Base-by-base conservation (phyloP, 2,113 vertebrate species). In the Gallinago undulata region DNA sequence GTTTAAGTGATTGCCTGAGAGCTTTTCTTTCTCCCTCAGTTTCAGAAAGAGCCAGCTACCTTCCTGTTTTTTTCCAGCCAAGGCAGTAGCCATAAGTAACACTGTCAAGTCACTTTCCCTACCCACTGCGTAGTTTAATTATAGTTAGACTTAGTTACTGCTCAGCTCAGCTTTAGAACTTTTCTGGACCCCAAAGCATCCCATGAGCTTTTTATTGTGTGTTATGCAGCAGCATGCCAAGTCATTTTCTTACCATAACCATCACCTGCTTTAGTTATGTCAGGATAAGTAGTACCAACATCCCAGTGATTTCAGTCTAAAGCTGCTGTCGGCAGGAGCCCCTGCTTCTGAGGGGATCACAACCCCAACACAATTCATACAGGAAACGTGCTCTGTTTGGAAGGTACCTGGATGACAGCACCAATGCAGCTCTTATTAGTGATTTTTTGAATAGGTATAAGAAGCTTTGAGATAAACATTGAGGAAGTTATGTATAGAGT, bases 401-500 rank as follows among this genome's bases (percentile, higher is more conserved):
- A 53, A 50, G 5, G 56, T 43, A 35, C 31, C 30, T 41, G 18
- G 5, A 17, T 30, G 11, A 28, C 27, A 87, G 24, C 11, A 70
- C 9, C 5, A 30, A 11, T 37, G 47, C 19, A 48, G n/a, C 17
- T 39, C 31, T 45, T 73, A 14, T 18, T 5, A 59, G 5, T 33
- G 6, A 3, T 6, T 67, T 86, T 76, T 19, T 16, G 13, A 48
- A 37, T 2, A 57, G 6, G 0, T 1, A 1, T n/a, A 15, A 39
- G 9, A 25, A 64, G 5, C 2, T 68, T 78, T 13, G 39, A 77
- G 13, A 60, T 17, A 59, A 81, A 33, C 2, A 60, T 12, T 33
- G 33, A 56, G 15, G 62, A 56, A 62, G 4, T 35, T 33, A 55
- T 1, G 0, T n/a, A 27, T 8, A 57, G 22, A n/a, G 4, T 4